phyloP scores from a whole-genome alignment of 1,140 invertebrate species.

The Drosophila kikkawai region DNA sequence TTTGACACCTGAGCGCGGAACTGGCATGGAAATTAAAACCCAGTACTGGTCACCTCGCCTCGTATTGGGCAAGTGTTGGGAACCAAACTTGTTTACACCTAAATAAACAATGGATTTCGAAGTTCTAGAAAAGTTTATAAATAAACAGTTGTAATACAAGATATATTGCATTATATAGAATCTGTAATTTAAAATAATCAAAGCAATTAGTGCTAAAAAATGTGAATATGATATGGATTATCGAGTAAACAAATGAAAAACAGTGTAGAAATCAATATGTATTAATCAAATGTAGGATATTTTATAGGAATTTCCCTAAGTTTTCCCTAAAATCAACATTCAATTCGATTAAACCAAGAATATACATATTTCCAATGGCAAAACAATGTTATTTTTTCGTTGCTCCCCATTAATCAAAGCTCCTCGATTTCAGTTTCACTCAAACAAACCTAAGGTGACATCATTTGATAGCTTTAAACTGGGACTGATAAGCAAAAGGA shows the following conservation, averaged over 20 bases:
- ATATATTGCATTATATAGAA: background rate
- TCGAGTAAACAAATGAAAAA: too few species aligned
- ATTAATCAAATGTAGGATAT: too few species aligned
- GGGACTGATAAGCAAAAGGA: constrained; percentile 29
- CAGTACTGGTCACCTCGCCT: constrained; percentile 16
- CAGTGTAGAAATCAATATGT: too few species aligned
- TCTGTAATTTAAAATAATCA: background rate
- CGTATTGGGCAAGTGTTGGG: constrained; percentile 3
- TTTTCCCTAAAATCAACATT: background rate
- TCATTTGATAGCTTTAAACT: constrained; percentile 18
- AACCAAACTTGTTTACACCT: constrained; percentile 8
- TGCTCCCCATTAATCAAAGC: constrained; percentile 10
- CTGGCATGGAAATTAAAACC: constrained; percentile 30
- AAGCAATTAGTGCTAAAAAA: background rate
- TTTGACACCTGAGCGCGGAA: constrained; percentile 32
- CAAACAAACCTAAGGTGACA: constrained; percentile 24
- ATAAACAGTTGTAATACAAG: background rate
- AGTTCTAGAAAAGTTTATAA: background rate
- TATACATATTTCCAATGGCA: background rate
- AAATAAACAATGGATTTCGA: background rate
- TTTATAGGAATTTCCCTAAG: background rate
- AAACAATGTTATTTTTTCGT: background rate
- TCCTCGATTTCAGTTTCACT: constrained; percentile 3
- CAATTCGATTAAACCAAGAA: background rate
- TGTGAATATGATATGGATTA: background rate